These are phyloP conservation scores for Pardosa pseudoannulata DNA, from an alignment of 2,888 invertebrate species.

Conservation along the genomic window DNA sequence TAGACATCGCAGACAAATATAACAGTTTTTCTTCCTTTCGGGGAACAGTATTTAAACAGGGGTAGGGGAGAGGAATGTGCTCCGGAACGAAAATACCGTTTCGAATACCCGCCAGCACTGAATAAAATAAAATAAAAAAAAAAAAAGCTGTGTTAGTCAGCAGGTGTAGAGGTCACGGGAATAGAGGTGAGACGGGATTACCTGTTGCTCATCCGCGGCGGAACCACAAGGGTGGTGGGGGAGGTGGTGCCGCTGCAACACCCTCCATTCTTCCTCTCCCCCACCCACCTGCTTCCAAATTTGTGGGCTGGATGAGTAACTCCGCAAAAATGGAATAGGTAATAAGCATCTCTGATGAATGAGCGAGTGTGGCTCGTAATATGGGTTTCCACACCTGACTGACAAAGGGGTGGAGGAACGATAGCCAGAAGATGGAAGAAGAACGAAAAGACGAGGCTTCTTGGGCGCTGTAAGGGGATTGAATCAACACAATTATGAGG, in stretches of 20 bases:
- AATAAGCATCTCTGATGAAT: too few relatives aligned
- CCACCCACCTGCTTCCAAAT: not conserved
- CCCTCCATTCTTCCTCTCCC: not conserved
- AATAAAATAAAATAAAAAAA: not conserved
- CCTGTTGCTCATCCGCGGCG: slow-evolving; percentile 8
- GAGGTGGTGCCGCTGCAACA: too few relatives aligned
- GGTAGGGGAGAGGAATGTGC: not conserved
- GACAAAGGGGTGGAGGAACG: too few relatives aligned
- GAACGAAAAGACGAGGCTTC: too few relatives aligned
- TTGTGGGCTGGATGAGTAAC: slow-evolving; percentile 10
- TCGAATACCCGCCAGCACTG: not conserved
- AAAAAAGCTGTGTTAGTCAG: not conserved
- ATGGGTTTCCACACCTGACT: too few relatives aligned
- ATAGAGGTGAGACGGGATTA: slow-evolving; percentile 4
- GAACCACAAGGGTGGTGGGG: not conserved
- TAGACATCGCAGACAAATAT: too few relatives aligned
- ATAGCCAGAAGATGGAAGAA: too few relatives aligned
- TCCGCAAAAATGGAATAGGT: too few relatives aligned
- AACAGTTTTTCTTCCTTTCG: too few relatives aligned
- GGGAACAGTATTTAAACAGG: not conserved
- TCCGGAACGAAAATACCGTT: not conserved
- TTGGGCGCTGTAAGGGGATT: too few relatives aligned
- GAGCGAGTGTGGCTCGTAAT: too few relatives aligned
- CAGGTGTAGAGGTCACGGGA: slow-evolving; percentile 15
- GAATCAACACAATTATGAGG: too few relatives aligned